Base-by-base conservation (phyloP, 1,140 invertebrate species). In the Lamellibrachia luymesi region DNA sequence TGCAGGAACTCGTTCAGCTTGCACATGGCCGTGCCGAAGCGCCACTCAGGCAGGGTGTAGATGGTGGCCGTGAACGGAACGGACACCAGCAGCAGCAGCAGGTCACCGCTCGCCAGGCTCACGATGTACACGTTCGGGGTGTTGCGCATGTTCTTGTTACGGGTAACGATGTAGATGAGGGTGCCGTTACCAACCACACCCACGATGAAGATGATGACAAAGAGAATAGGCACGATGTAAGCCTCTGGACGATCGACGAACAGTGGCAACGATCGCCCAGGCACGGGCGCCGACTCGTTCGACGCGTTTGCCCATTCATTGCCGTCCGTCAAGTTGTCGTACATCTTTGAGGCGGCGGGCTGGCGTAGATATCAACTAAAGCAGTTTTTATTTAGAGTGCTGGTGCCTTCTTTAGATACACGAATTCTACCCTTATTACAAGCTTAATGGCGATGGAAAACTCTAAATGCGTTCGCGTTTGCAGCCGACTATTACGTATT, bases 111-210 rank as follows among this genome's bases (percentile, higher is more conserved):
- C 0, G 98, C 98, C 94, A 98, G 95, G 64, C 97, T 98, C 38
- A 98, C 96, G 93, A 98, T 98, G 97, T 98, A 98, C 96, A 98
- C 98, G 95, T 99, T 99, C 5, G 98, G 98, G 0, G 98, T 98
- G 96, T 98, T 99, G 93, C 95, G 94, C 95, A 96, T 95, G 22
- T 93, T 94, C 93, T 95, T 95, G 93, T 96, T 96, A 13, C 94
- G 92, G 0, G 95, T 50, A 4, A 96, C 95, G 4, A 95, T 96
- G 92, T 95, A 97, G 92, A 99, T 98, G 22, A 99, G 96, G 0
- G 98, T 98, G 0, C 98, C 98, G 96, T 99, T 99, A 49, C 98
- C 98, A 1, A 98, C 96, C 0, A 98, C 97, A 0, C 98, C 98
- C 6, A 98, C 97, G 50, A 99, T 96, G 94, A 99, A 98, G 93